Evolutionary conservation across 2,113 vertebrate species (phyloP).

Genomic region (Percopsis transmontana): DNA sequence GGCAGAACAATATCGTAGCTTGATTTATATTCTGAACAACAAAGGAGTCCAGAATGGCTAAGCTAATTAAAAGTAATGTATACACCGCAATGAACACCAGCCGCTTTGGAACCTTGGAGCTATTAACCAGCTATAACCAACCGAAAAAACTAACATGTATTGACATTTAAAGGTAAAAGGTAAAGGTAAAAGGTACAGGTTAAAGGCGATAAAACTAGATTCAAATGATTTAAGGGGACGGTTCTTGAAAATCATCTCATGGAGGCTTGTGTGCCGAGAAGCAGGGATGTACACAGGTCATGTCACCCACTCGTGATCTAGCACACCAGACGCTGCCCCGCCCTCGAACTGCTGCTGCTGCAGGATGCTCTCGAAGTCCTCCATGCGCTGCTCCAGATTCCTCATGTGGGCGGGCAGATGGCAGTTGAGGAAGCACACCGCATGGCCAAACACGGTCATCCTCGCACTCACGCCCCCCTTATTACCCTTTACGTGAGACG

Average conservation of each 20-base stretch:
- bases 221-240: no score
- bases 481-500: slow-evolving; percentile 84
- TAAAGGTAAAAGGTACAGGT: no score
- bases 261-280: no score
- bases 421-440: slow-evolving; percentile 97
- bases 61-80: no score
- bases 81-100: no score
- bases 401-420: slow-evolving; percentile 97
- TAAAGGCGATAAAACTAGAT: no score
- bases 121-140: no score
- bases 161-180: no score
- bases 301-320: slow-evolving; percentile 92
- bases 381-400: slow-evolving; percentile 94
- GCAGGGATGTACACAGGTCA: not conserved
- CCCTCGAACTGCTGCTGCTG: slow-evolving; percentile 97
- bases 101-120: no score
- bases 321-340: slow-evolving; percentile 83
- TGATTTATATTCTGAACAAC: not conserved
- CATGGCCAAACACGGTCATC: slow-evolving; percentile 90
- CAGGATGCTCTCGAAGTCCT: slow-evolving; percentile 96
- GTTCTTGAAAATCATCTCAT: no score
- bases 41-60: not conserved
- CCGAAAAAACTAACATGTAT: no score
- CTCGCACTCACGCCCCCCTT: slow-evolving; percentile 93
- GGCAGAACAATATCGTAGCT: slow-evolving; percentile 1